Percentiles rank a stretch among this genome's conserved stretches.
Conservation (phyloP, 2,113 vertebrate species). For the Ptychochromis oligacanthus region DNA sequence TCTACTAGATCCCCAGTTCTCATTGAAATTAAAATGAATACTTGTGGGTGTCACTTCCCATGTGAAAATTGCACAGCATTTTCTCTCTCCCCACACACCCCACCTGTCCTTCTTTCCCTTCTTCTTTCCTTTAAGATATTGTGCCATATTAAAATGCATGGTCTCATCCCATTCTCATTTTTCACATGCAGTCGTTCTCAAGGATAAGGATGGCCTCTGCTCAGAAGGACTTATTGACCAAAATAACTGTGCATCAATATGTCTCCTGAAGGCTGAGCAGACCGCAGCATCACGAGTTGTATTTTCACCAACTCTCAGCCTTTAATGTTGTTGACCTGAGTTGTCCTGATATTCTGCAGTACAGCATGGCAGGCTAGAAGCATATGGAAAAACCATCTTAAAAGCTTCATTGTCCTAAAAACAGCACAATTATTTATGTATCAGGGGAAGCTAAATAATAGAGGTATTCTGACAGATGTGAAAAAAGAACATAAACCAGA, state of each 20-base stretch:
- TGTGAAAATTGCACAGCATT: constrained; percentile 46
- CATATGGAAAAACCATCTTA: constrained; percentile 38
- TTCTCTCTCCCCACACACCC: not conserved
- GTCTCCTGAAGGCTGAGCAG: constrained; percentile 77
- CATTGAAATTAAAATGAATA: not conserved
- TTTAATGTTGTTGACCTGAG: constrained; percentile 73
- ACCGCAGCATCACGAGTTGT: constrained; percentile 68
- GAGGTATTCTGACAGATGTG: constrained; percentile 9
- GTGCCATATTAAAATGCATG: constrained; percentile 75
- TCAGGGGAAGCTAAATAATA: constrained; percentile 16
- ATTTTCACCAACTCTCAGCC: constrained; percentile 68
- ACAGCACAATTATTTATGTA: constrained; percentile 18
- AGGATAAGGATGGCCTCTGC: constrained; percentile 79
- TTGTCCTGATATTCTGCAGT: constrained; percentile 59
- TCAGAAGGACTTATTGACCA: constrained; percentile 82
- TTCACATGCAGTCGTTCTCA: constrained; percentile 77
- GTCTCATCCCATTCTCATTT: constrained; percentile 75
- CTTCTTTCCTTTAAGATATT: constrained; percentile 59
- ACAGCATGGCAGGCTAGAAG: constrained; percentile 19
- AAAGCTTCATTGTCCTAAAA: constrained; percentile 34
- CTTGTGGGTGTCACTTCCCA: constrained; percentile 24
- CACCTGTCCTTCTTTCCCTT: not conserved
- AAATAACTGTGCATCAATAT: constrained; percentile 82
- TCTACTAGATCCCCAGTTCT: not conserved
- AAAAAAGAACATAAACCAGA: constrained; percentile 1